Percentiles rank a stretch among this genome's conserved stretches.
Conservation (phyloP, 2,888 invertebrate species). For the Lasioglossum morio region DNA sequence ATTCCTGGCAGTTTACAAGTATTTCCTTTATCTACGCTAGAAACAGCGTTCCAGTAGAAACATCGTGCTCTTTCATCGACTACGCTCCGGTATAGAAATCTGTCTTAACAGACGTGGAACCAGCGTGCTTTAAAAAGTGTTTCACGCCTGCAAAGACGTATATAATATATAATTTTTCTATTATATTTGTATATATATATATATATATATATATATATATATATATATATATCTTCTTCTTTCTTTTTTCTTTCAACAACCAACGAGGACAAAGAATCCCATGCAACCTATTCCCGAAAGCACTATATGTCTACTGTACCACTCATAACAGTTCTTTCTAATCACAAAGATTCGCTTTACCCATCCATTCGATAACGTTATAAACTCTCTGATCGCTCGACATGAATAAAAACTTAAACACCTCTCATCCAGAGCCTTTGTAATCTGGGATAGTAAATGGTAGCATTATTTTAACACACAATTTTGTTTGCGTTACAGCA, state of each 20-base stretch:
- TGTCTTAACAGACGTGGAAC: slow-evolving; percentile 50
- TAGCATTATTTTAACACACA: slow-evolving; percentile 63
- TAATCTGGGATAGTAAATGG: slow-evolving; percentile 70
- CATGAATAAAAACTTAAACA: slow-evolving; percentile 72
- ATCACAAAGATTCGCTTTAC: slow-evolving; percentile 71
- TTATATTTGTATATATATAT: slow-evolving; percentile 31
- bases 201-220: too few species aligned
- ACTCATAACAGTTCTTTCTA: slow-evolving; percentile 63
- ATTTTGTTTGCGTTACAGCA: slow-evolving; percentile 51
- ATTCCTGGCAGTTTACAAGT: slow-evolving; percentile 73
- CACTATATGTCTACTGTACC: slow-evolving; percentile 59
- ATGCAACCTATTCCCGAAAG: slow-evolving; percentile 51
- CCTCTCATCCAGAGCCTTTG: slow-evolving; percentile 77
- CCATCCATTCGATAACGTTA: slow-evolving; percentile 72
- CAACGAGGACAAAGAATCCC: slow-evolving; percentile 52
- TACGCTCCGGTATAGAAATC: slow-evolving; percentile 44
- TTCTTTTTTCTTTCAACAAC: slow-evolving; percentile 58
- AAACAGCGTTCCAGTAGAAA: slow-evolving; percentile 69
- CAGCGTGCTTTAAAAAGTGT: slow-evolving; percentile 23
- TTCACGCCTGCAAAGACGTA: slow-evolving; percentile 49
- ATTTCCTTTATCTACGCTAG: slow-evolving; percentile 67
- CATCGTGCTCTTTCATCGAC: slow-evolving; percentile 56
- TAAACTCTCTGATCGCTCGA: slow-evolving; percentile 73
- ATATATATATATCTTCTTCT: too few species aligned
- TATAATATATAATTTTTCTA: slow-evolving; percentile 56